Base-by-base conservation (phyloP, 2,888 invertebrate species). In the Melinopterus prodromus region DNA sequence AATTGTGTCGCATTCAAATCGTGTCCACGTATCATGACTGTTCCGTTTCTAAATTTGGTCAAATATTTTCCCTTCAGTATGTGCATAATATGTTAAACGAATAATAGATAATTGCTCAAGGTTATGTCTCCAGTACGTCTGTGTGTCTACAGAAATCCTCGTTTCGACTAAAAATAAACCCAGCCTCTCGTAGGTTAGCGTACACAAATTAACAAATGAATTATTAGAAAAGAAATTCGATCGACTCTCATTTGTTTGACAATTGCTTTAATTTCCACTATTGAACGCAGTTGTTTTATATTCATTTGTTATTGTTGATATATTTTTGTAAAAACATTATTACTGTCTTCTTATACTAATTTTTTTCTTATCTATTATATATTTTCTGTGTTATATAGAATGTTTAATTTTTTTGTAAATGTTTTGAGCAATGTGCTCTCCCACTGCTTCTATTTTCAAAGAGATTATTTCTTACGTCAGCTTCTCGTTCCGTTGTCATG, bases 401-500 rank as follows among this genome's bases (percentile, higher is more conserved):
- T 53, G 53, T 53, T 53, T 53, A 2, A 9, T 53, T 53, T 9
- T 53, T 53, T 53, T 53, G 9, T 53, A 12, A 53, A 53, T 53
- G 53, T 53, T 53, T 53, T 53, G 53, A 53, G 53, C 53, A 53
- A 53, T 76, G 76, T 16, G 14, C 38, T 70, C 53, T 53, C 53
- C 53, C 53, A 53, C 53, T 53, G 77, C 77, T 77, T 80, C 83
- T 84, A 84, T 84, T 85, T 85, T 84, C 82, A 84, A 83, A 83
- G 83, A 83, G 82, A 81, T 81, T 80, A 81, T 81, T 82, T 80
- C 84, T 87, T 86, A 85, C 86, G 88, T 87, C 88, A 88, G 86
- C 84, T 82, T 84, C 84, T 85, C 83, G 82, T 82, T 81, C 83
- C 81, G 89, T 88, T 86, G 85, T 84, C 84, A 88, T 88, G 84